Evolutionary conservation across 2,113 vertebrate species (phyloP).

Genomic region (Rhinoptilus africanus): DNA sequence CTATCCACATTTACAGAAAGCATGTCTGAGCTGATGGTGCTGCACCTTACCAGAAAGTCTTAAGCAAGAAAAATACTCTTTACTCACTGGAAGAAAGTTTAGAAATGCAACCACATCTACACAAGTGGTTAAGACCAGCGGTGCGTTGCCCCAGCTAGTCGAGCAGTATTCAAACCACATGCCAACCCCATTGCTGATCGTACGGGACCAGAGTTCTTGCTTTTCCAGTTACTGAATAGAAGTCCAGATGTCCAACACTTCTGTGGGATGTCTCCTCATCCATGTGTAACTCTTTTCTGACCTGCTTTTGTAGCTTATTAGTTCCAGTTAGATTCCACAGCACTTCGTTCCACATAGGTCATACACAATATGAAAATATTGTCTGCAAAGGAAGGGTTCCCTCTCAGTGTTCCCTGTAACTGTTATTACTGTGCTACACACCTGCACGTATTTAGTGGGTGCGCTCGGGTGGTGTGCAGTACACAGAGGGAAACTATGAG

Average conservation of each 20-base stretch:
- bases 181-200: neutral
- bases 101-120: neutral
- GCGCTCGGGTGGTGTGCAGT: neutral
- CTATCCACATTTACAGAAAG: neutral
- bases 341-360: neutral
- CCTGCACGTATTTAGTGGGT: neutral
- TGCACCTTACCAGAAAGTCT: neutral
- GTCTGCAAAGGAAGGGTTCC: neutral
- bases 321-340: neutral
- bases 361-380: neutral
- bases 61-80: neutral
- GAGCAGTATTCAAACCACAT: neutral
- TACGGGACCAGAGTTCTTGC: neutral
- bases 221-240: neutral
- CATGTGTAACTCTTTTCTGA: neutral
- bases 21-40: neutral
- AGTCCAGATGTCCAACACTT: neutral
- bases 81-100: neutral
- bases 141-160: accelerated
- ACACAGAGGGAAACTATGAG: neutral
- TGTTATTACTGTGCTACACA: neutral
- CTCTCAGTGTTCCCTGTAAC: neutral
- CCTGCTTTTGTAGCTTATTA: neutral
- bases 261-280: neutral
- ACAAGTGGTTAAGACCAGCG: neutral